Percentiles rank a stretch among this genome's conserved stretches.
Conservation (phyloP, 2,797 vertebrate genomes). For the Cyclopterus lumpus region DNA sequence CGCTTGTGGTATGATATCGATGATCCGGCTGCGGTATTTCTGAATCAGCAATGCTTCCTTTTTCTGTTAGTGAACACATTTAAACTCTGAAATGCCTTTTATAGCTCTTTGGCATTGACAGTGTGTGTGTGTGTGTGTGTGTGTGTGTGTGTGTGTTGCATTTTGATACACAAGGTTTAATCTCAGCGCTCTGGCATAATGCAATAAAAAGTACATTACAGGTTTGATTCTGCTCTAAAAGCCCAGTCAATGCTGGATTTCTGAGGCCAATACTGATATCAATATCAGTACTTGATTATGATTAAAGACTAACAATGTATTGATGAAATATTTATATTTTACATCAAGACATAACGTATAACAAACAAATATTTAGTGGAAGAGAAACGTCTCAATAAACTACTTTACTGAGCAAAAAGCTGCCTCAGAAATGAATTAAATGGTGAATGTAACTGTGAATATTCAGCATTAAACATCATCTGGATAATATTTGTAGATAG, state of each 20-base stretch:
- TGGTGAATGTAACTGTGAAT: neutral
- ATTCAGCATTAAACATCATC: neutral
- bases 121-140: neutral
- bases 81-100: neutral
- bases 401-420: neutral
- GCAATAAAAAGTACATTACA: neutral
- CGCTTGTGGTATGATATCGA: neutral
- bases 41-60: neutral
- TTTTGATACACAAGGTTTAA: neutral
- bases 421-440: neutral
- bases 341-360: neutral
- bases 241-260: neutral
- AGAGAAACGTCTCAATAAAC: neutral
- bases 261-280: neutral
- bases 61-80: neutral
- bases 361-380: neutral
- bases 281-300: neutral
- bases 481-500: neutral
- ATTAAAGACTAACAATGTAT: neutral
- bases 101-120: neutral
- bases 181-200: neutral
- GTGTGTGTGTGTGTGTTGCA: neutral
- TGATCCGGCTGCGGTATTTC: neutral
- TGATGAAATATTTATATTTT: neutral
- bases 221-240: conserved; percentile 3